Percentiles rank a stretch among this genome's conserved stretches.
These are phyloP conservation scores for Mythimna impura DNA, from an alignment of 2,888 invertebrate species.

Conservation along the genomic window DNA sequence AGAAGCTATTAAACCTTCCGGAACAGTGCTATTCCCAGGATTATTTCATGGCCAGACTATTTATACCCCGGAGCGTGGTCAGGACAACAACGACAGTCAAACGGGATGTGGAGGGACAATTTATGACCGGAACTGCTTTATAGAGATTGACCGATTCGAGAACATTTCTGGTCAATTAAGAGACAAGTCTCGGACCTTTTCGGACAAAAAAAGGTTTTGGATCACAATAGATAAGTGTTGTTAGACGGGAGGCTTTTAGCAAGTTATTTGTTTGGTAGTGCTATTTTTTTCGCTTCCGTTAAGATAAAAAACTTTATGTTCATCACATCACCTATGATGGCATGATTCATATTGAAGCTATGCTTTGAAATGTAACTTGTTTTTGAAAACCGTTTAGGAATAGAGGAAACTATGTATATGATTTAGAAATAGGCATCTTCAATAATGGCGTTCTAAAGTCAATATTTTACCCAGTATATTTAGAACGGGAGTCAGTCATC, in stretches of 20 bases:
- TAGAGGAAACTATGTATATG: not conserved
- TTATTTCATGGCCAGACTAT: slow-evolving; percentile 68
- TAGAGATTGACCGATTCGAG: slow-evolving; percentile 81
- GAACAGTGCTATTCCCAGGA: slow-evolving; percentile 62
- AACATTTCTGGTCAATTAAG: slow-evolving; percentile 67
- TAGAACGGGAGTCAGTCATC: too few species aligned
- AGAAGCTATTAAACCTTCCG: slow-evolving; percentile 53
- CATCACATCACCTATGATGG: too few species aligned
- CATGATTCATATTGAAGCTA: slow-evolving; percentile 4
- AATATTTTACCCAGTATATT: not conserved
- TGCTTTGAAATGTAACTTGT: not conserved
- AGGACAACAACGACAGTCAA: slow-evolving; percentile 80
- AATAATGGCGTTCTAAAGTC: not conserved
- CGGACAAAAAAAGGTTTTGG: slow-evolving; percentile 53
- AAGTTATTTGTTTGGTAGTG: slow-evolving; percentile 43
- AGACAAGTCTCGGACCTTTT: slow-evolving; percentile 41
- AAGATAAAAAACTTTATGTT: not conserved
- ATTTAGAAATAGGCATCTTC: not conserved
- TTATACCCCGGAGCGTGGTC: slow-evolving; percentile 74
- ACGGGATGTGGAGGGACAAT: slow-evolving; percentile 84
- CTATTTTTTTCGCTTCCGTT: slow-evolving; percentile 58
- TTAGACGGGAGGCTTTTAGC: slow-evolving; percentile 60
- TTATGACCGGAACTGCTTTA: slow-evolving; percentile 86
- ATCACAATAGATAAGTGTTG: slow-evolving; percentile 50
- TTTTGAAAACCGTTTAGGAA: not conserved